Percentiles rank a stretch among this genome's conserved stretches.
These are phyloP conservation scores for Aricia agestis DNA, from an alignment of 1,140 invertebrate genomes.

Conservation along the genomic window DNA sequence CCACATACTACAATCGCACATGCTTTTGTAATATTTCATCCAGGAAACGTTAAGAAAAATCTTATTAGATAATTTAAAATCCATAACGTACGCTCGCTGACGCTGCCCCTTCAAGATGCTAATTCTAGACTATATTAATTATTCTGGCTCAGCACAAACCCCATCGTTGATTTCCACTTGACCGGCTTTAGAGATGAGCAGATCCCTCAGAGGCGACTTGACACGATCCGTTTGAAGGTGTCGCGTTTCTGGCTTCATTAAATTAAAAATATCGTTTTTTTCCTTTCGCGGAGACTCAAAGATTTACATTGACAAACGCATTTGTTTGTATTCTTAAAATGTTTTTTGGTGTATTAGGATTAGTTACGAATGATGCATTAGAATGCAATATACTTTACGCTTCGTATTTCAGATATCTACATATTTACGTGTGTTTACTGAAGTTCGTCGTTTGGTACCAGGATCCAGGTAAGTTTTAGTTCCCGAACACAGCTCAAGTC, in stretches of 20 bases:
- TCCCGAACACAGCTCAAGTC: background rate
- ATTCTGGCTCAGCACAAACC: background rate
- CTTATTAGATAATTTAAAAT: background rate
- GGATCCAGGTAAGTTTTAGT: background rate
- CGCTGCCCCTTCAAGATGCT: background rate
- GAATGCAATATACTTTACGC: too few species aligned
- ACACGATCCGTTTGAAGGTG: constrained; percentile 11
- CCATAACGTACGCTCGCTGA: background rate
- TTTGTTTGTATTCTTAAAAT: too few species aligned
- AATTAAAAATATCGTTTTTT: background rate
- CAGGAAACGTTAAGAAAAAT: background rate
- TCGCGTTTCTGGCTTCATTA: constrained; percentile 3
- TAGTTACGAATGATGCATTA: too few species aligned
- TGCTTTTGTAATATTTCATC: too few species aligned
- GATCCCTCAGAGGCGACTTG: constrained; percentile 2
- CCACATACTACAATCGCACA: too few species aligned
- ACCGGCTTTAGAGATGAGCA: constrained; percentile 2
- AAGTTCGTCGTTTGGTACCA: background rate
- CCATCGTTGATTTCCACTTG: constrained; percentile 13
- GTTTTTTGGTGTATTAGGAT: too few species aligned
- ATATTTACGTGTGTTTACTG: background rate
- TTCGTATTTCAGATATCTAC: too few species aligned
- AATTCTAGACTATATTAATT: constrained; percentile 3
- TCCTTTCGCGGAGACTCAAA: background rate
- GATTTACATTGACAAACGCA: too few species aligned